A percentile compares a stretch with the other conserved stretches of the same genome.
Conservation (phyloP, 2,797 vertebrate genomes). For the Danio albolineatus region DNA sequence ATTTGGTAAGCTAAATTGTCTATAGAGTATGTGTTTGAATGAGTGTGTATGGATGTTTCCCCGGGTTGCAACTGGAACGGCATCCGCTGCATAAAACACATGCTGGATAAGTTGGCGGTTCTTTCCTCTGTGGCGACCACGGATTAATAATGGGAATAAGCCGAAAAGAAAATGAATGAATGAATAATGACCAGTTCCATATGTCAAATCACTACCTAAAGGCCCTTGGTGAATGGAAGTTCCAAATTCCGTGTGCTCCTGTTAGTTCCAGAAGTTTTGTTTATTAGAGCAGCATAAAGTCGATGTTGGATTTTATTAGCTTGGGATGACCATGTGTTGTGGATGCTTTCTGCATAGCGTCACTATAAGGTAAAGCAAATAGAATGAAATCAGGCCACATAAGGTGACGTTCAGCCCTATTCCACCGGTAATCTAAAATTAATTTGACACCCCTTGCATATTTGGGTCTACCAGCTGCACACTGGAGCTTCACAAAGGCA, state of each 20-base stretch:
- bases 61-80: too few relatives aligned
- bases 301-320: not conserved
- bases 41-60: too few relatives aligned
- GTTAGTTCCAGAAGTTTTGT: not conserved
- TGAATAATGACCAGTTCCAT: not conserved
- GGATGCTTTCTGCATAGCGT: not conserved
- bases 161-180: too few relatives aligned
- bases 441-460: slow-evolving; percentile 10
- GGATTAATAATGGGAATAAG: too few relatives aligned
- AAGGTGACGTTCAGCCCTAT: not conserved
- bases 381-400: slow-evolving; percentile 21
- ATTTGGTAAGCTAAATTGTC: too few relatives aligned
- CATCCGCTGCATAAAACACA: too few relatives aligned
- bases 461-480: slow-evolving; percentile 1
- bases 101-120: too few relatives aligned
- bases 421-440: not conserved
- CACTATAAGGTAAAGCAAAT: not conserved
- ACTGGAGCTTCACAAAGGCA: not conserved
- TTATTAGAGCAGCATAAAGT: not conserved
- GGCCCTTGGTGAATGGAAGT: not conserved
- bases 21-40: too few relatives aligned
- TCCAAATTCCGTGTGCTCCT: not conserved
- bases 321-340: not conserved
- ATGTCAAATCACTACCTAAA: not conserved
- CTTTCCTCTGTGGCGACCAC: too few relatives aligned